Conservation (phyloP, 2,797 vertebrate genomes). For the Halcyon smyrnensis region DNA sequence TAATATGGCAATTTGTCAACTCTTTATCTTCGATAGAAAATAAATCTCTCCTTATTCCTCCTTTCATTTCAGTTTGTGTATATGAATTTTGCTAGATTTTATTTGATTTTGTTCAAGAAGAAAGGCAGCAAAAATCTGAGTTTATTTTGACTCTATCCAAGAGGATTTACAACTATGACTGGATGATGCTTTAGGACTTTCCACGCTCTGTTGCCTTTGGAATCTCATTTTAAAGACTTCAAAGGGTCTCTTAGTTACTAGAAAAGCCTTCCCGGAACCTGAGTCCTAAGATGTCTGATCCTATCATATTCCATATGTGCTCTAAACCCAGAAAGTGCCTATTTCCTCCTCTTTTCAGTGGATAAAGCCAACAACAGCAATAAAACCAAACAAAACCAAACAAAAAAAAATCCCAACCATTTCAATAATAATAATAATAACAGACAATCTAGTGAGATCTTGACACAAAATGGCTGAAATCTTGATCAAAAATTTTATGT, state of each 20-base stretch:
- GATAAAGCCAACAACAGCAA: not conserved
- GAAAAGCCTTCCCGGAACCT: conserved; percentile 62
- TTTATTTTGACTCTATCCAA: conserved; percentile 17
- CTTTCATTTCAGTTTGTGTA: not conserved
- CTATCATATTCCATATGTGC: conserved; percentile 45
- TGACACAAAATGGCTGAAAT: not conserved
- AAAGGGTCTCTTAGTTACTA: conserved; percentile 51
- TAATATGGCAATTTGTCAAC: not conserved
- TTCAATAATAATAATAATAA: not conserved
- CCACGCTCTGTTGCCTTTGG: conserved; percentile 66
- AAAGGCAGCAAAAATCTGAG: not conserved
- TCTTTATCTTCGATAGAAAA: not conserved
- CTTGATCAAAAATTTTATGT: not conserved
- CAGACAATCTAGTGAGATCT: not conserved
- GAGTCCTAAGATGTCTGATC: conserved; percentile 62
- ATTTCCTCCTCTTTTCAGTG: not conserved
- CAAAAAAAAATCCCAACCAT: no score
- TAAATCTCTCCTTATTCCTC: not conserved
- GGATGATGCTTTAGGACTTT: conserved; percentile 59
- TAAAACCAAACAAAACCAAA: not conserved
- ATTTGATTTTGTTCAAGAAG: not conserved
- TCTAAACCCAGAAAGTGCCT: conserved; percentile 36
- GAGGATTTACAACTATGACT: conserved; percentile 41
- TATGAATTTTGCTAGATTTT: not conserved
- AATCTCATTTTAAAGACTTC: conserved; percentile 69